Evolutionary conservation across 2,797 vertebrate species (phyloP).

Genomic region (Alosa sapidissima): DNA sequence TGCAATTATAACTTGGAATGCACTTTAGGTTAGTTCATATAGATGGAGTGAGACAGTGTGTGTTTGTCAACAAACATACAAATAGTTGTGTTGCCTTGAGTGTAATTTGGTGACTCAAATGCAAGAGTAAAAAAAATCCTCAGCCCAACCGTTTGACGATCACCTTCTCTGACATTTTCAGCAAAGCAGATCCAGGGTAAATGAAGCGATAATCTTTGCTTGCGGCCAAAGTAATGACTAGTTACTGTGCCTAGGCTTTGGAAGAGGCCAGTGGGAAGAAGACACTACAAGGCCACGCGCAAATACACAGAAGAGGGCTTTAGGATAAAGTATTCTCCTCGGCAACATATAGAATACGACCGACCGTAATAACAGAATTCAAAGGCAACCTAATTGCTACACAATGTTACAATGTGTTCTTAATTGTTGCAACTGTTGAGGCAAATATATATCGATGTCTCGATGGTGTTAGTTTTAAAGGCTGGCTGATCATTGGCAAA

Average conservation of each 20-base stretch:
- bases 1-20: neutral
- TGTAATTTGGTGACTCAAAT: neutral
- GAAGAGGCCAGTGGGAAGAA: neutral
- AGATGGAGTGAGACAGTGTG: neutral
- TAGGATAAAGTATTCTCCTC: neutral
- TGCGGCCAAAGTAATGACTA: constrained; percentile 17
- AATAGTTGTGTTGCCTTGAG: neutral
- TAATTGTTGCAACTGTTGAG: neutral
- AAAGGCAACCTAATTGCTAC: neutral
- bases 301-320: constrained; percentile 33
- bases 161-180: constrained; percentile 18
- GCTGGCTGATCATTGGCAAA: neutral
- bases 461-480: neutral
- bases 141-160: neutral
- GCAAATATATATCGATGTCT: neutral
- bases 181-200: constrained; percentile 19
- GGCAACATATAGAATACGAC: neutral
- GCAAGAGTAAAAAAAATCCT: neutral
- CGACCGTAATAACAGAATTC: no score
- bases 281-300: constrained; percentile 31
- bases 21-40: neutral
- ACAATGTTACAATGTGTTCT: neutral
- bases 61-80: constrained; percentile 8
- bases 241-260: neutral
- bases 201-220: constrained; percentile 19